Conservation (phyloP, 2,888 invertebrate species). For the Cynaeus angustus region DNA sequence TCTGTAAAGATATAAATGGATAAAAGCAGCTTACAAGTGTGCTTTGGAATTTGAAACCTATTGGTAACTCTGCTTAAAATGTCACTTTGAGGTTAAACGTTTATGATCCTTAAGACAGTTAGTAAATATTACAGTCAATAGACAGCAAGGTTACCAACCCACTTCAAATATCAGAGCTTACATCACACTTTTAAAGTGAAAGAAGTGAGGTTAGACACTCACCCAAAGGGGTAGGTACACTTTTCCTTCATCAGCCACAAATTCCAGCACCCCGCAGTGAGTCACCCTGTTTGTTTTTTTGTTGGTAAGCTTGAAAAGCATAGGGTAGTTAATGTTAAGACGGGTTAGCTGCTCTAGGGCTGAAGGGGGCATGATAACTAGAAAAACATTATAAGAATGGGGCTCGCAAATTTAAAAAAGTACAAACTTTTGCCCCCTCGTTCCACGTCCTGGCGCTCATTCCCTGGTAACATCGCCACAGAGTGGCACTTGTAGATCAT, state of each 20-base stretch:
- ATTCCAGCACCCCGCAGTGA: constrained; percentile 97
- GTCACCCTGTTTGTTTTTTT: constrained; percentile 88
- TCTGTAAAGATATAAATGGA: constrained; percentile 58
- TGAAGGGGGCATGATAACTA: constrained; percentile 98
- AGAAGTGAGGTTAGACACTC: constrained; percentile 57
- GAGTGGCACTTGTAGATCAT: constrained; percentile 93
- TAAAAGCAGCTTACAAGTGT: no score
- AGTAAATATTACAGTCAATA: no score
- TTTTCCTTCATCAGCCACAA: constrained; percentile 98
- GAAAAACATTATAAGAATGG: constrained; percentile 65
- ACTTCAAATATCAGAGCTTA: no score
- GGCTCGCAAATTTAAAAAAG: neutral
- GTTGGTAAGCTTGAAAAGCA: constrained; percentile 97
- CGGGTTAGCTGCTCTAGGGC: constrained; percentile 94
- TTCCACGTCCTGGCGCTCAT: constrained; percentile 95
- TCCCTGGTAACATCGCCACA: constrained; percentile 95
- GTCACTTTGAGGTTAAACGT: no score
- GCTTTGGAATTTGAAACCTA: no score
- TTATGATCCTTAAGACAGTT: no score
- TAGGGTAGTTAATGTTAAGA: constrained; percentile 97
- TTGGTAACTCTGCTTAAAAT: no score
- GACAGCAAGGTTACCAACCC: no score
- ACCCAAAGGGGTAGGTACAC: constrained; percentile 99
- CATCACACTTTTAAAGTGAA: no score
- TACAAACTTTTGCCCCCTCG: constrained; percentile 94